Percentiles rank a stretch among this genome's conserved stretches.
Evolutionary conservation across 1,140 invertebrate genomes (phyloP).

Genomic region (Saccostrea echinata): DNA sequence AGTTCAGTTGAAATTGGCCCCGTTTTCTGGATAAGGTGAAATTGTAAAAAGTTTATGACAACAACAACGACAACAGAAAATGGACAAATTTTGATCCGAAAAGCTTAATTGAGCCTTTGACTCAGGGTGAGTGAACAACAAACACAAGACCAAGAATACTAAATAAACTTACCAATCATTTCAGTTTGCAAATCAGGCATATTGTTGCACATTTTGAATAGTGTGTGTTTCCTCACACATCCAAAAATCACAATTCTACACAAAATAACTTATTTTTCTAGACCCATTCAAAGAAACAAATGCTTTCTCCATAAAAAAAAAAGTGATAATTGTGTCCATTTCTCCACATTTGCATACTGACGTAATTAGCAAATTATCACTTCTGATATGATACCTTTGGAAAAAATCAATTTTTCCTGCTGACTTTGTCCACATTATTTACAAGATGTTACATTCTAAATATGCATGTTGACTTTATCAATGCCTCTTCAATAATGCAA

Average conservation of each 20-base stretch:
- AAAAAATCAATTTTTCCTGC: slow-evolving; percentile 6
- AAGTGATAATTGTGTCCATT: neutral
- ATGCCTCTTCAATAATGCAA: neutral
- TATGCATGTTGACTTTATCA: neutral
- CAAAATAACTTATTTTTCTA: neutral
- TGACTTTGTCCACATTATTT: neutral
- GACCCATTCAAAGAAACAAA: neutral
- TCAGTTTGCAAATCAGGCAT: neutral
- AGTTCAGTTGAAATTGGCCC: too few species aligned
- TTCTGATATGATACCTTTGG: neutral
- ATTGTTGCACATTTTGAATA: slow-evolving; percentile 13
- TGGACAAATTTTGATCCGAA: too few species aligned
- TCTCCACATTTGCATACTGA: neutral
- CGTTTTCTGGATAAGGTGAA: too few species aligned
- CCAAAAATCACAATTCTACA: too few species aligned
- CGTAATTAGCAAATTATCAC: slow-evolving; percentile 23
- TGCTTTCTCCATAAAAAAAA: neutral
- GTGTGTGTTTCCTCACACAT: neutral
- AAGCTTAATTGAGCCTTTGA: too few species aligned
- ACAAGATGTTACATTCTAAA: neutral
- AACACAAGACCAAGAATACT: neutral
- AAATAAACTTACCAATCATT: slow-evolving; percentile 11
- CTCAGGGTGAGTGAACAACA: too few species aligned
- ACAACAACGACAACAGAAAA: too few species aligned
- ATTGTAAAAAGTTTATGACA: too few species aligned